These are phyloP conservation scores for Caenorhabditis inopinata DNA, from an alignment of 1,140 invertebrate genomes.

Conservation along the genomic window DNA sequence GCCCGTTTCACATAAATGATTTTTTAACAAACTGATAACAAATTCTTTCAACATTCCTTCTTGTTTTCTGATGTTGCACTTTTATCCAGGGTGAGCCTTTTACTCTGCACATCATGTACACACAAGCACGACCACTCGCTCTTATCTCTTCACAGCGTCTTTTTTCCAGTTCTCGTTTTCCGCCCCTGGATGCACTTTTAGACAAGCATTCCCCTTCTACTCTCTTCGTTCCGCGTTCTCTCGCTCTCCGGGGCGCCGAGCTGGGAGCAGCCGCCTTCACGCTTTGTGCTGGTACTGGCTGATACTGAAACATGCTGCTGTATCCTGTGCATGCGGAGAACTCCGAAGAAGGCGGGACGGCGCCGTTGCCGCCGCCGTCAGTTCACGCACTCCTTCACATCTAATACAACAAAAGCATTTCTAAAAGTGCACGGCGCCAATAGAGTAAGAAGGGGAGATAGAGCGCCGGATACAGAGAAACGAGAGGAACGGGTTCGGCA, in stretches of 20 bases:
- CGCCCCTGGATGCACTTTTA: conserved; percentile 20
- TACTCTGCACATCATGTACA: not conserved
- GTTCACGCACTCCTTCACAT: not conserved
- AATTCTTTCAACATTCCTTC: too few relatives aligned
- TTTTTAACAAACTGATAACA: too few relatives aligned
- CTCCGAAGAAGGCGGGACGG: not conserved
- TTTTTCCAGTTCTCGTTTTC: not conserved
- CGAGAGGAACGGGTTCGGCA: conserved; percentile 23
- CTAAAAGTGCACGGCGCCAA: conserved; percentile 27
- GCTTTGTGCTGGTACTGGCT: not conserved
- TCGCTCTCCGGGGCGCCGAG: not conserved
- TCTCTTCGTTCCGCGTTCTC: conserved; percentile 20
- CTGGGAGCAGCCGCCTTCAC: conserved; percentile 1
- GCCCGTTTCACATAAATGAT: too few relatives aligned
- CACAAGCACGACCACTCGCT: not conserved
- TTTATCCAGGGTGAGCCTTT: not conserved
- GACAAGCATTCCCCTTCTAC: not conserved
- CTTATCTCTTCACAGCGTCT: conserved; percentile 2
- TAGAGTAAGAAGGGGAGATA: not conserved
- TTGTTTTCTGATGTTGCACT: too few relatives aligned
- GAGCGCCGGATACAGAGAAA: conserved; percentile 1
- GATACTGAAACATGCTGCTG: conserved; percentile 3
- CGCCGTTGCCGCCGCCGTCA: not conserved
- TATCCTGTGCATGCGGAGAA: not conserved
- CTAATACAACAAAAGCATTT: not conserved